A percentile compares a stretch with the other conserved stretches of the same genome.
Evolutionary conservation across 2,888 invertebrate species (phyloP).

Genomic region (Quadriops clusia): DNA sequence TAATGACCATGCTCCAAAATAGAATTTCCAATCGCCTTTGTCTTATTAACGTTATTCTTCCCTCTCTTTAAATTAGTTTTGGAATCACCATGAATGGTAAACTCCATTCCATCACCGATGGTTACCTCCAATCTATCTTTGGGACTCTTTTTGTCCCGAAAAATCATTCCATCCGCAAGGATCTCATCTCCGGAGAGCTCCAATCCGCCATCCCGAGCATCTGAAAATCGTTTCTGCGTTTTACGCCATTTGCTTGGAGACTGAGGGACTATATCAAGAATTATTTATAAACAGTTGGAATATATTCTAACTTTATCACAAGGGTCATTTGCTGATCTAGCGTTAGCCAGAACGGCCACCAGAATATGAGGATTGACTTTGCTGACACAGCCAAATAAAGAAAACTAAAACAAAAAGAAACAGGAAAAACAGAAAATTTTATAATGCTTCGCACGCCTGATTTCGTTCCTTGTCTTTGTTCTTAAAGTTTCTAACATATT

Average conservation of each 20-base stretch:
- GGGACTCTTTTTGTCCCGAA: conserved; percentile 75
- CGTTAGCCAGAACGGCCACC: too few species aligned
- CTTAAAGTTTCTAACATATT: too few species aligned
- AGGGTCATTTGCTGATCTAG: too few species aligned
- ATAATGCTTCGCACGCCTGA: too few species aligned
- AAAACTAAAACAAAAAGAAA: too few species aligned
- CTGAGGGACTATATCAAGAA: conserved; percentile 5
- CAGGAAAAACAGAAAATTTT: too few species aligned
- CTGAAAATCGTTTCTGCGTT: conserved; percentile 34
- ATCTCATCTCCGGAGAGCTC: conserved; percentile 47
- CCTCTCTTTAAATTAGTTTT: conserved; percentile 72
- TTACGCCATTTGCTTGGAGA: conserved; percentile 4
- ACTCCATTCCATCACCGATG: conserved; percentile 87
- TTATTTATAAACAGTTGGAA: conserved; percentile 23
- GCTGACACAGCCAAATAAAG: too few species aligned
- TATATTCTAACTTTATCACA: conserved; percentile 16
- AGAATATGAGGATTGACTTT: too few species aligned
- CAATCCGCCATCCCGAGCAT: conserved; percentile 44
- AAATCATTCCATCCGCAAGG: conserved; percentile 73
- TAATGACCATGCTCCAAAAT: conserved; percentile 41
- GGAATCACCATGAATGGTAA: conserved; percentile 82
- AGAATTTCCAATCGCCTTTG: conserved; percentile 64
- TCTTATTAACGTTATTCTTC: conserved; percentile 68
- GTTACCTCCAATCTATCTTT: conserved; percentile 83
- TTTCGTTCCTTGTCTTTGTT: too few species aligned